Conservation (phyloP, 2,888 invertebrate genomes). For the Automeris io region DNA sequence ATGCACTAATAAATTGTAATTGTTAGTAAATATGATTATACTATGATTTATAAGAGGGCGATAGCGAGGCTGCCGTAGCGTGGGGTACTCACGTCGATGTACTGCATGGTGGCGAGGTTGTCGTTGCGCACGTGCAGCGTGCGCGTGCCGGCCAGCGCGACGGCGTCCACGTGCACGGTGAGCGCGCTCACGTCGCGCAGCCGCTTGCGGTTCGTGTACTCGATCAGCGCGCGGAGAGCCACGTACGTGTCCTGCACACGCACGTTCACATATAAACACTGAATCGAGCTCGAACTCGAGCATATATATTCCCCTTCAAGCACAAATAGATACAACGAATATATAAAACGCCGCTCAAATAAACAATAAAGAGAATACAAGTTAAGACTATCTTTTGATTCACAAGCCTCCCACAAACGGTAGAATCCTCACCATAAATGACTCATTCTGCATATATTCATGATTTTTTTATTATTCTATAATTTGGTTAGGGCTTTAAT, state of each 20-base stretch:
- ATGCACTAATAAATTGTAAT: no score
- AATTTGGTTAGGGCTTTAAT: no score
- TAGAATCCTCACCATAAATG: no score
- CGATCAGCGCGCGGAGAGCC: slow-evolving; percentile 91
- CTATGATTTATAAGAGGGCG: neutral
- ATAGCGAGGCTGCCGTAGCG: slow-evolving; percentile 28
- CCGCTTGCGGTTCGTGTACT: slow-evolving; percentile 90
- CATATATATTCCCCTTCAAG: no score
- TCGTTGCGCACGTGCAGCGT: slow-evolving; percentile 83
- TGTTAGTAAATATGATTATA: neutral
- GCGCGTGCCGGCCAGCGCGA: slow-evolving; percentile 83
- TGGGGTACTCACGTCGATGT: slow-evolving; percentile 78
- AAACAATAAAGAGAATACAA: no score
- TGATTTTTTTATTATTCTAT: no score
- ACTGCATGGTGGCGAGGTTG: slow-evolving; percentile 87
- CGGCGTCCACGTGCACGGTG: slow-evolving; percentile 88
- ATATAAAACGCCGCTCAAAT: no score
- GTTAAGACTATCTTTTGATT: no score
- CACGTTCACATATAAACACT: slow-evolving; percentile 12
- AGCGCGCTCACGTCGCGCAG: slow-evolving; percentile 90
- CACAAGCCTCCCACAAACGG: no score
- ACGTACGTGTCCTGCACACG: slow-evolving; percentile 85
- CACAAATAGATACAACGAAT: no score
- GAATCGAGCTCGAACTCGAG: no score
- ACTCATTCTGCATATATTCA: no score